Evolutionary conservation across 2,797 vertebrate species (phyloP).

Genomic region (Kryptopterus vitreolus): DNA sequence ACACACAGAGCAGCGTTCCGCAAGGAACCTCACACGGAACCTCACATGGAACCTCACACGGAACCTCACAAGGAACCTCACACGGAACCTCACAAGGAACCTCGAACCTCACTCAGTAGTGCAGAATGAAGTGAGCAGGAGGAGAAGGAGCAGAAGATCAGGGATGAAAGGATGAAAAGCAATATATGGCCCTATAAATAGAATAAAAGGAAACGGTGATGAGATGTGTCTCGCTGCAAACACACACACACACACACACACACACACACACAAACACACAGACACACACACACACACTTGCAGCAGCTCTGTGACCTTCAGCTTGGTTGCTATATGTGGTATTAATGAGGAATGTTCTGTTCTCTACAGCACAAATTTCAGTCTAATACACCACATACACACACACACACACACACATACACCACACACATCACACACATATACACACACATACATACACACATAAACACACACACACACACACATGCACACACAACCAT

Average conservation of each 20-base stretch:
- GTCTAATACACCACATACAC: too few relatives aligned
- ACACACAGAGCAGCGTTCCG: background rate
- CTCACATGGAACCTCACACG: background rate
- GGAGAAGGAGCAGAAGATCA: background rate
- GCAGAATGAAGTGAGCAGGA: too few relatives aligned
- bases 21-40: background rate
- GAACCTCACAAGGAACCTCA: background rate
- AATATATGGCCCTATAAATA: background rate
- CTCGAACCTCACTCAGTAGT: too few relatives aligned
- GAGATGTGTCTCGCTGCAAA: background rate
- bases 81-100: too few relatives aligned
- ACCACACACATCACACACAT: too few relatives aligned
- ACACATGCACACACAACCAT: too few relatives aligned
- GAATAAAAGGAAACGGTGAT: background rate
- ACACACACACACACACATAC: too few relatives aligned
- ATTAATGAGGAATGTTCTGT: conserved; percentile 21
- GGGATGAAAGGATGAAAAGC: background rate
- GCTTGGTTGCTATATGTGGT: conserved; percentile 7
- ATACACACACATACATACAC: too few relatives aligned
- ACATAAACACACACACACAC: too few relatives aligned
- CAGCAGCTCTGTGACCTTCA: conserved; percentile 7
- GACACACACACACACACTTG: background rate
- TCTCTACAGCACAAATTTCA: background rate
- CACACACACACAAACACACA: conserved; percentile 12
- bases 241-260: background rate